Evolutionary conservation across 2,797 vertebrate genomes (phyloP), one percentile per base, ranked within the genome.

Genomic region (Epinephelus coioides): DNA sequence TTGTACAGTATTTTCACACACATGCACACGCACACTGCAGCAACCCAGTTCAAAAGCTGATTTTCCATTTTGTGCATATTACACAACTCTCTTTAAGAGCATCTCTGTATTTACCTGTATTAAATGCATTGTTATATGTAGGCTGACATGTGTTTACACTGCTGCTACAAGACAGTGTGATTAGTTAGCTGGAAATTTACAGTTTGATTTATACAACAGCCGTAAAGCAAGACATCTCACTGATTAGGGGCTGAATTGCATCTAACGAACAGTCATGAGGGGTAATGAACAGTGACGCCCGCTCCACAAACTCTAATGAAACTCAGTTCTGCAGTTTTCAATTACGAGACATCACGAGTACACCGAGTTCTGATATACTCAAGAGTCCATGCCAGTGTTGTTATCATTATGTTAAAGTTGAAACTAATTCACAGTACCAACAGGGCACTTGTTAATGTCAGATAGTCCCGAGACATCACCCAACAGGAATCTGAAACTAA

Each of bases 211-310:
- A 83, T 65, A 67, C 70, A 66, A 75, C 77, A 66, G 64, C 8
- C 10, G 5, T 71, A 85, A 87, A 83, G 73, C 60, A 83, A 85
- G 77, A 88, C 73, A 68, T 88, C 85, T 80, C 73, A 1, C 88
- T 87, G 84, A 93, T 93, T 89, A 89, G 69, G 63, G 50, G 51
- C 75, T 54, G 74, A 89, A 88, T 78, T 69, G 78, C 85, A 90
- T 81, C 83, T 81, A 86, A 85, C 81, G 38, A 89, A 87, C 83
- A 84, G 81, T 79, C 85, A 56, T 47, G 73, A 76, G 63, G 40
- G 64, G 69, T 81, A 86, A 87, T 87, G 82, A 84, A 81, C 79
- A 73, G 72, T 78, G 83, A 86, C 72, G 79, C 86, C 84, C 69
- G 70, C 76, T 73, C 55, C 60, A 17, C 79, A 64, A 70, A 73